Base-by-base conservation (phyloP, 2,888 invertebrate species). In the Cheilosia variabilis region DNA sequence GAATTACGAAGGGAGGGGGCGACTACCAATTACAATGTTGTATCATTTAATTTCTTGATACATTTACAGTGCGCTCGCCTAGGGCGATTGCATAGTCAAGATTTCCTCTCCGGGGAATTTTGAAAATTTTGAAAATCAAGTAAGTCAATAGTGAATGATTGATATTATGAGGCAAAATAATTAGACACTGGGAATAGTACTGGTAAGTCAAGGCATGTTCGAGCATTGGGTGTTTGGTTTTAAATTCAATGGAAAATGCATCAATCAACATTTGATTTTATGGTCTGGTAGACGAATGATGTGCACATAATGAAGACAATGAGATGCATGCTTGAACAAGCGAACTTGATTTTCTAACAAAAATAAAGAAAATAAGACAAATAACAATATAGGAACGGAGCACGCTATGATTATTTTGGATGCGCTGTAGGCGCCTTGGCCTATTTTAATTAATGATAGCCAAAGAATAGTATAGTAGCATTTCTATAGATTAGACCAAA, bases 131-230 rank as follows among this genome's bases (percentile, higher is more conserved):
- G 19, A 17, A 17, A 47, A 47, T 19, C 17, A 13, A 24, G 52
- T 27, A n/a, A 53, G 15, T 53, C 52, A 53, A 53, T 27, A 53
- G 15, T 27, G 24, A 7, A 53, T 53, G 52, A 53, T 53, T 53
- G 52, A 53, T 53, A 53, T 53, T 24, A 24, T 27, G 7, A 24
- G 24, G 52, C 52, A 53, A 53, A 53, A 27, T 53, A 27, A 53
- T 53, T 53, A 27, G 37, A 13, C 37, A 13, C 5, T 27, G 24
- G 27, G 24, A 24, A 27, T 13, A 27, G 4, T 24, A 52, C 52
- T 27, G 24, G 24, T 3, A 27, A 24, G 52, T 2, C 19, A 27
- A 24, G 27, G 15, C n/a, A 22, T 52, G 19, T 13, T 22, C 4
- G 3, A 43, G 4, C 15, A 45, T 17, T 22, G 52, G 3, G 3